Conservation (phyloP, 2,113 vertebrate genomes). For the Diadophis punctatus region DNA sequence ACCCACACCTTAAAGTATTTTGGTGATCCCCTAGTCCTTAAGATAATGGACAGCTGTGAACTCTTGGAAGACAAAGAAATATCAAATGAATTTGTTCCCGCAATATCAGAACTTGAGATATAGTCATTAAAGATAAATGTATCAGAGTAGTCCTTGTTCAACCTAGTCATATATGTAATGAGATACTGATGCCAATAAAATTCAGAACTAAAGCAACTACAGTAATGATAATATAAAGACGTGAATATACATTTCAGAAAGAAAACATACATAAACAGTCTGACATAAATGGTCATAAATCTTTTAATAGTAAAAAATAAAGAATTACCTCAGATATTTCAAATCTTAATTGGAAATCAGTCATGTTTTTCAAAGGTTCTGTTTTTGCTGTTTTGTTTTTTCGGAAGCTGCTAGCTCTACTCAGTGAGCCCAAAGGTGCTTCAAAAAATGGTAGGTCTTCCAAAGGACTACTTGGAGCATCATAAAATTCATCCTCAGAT, state of each 20-base stretch:
- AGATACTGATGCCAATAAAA: not conserved
- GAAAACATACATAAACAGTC: not conserved
- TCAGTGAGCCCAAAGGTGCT: constrained; percentile 59
- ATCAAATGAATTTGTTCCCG: not conserved
- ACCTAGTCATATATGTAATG: not conserved
- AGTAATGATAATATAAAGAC: not conserved
- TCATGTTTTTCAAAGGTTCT: constrained; percentile 85
- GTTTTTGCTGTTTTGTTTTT: constrained; percentile 67
- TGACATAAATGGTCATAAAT: not conserved
- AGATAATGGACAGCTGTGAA: not conserved
- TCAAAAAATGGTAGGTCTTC: constrained; percentile 78
- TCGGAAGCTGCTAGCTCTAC: constrained; percentile 49
- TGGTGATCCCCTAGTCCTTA: not conserved
- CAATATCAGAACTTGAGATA: not conserved
- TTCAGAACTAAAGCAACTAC: not conserved
- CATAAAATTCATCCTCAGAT: constrained; percentile 93
- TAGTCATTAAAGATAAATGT: not conserved
- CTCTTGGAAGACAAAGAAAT: not conserved
- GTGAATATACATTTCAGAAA: not conserved
- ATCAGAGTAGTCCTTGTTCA: not conserved
- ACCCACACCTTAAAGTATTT: not conserved
- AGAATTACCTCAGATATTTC: constrained; percentile 85
- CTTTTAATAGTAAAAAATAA: not conserved
- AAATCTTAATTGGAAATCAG: constrained; percentile 80
- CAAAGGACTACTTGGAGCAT: constrained; percentile 87